Conservation (phyloP, 2,888 invertebrate species). For the Harpagoxenus sublaevis region DNA sequence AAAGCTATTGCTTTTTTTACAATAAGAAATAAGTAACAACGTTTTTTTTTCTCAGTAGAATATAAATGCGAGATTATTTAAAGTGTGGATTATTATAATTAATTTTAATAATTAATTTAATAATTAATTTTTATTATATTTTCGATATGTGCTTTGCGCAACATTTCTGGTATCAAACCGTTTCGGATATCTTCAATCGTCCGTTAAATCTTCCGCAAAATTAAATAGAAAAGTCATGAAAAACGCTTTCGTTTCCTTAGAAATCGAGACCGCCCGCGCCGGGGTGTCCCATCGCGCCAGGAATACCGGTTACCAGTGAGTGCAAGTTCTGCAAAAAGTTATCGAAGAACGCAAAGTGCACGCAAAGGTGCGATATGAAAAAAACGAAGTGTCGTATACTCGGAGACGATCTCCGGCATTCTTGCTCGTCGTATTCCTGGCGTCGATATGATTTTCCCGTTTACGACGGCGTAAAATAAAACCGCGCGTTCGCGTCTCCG, state of each 20-base stretch:
- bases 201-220: not conserved
- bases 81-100: not conserved
- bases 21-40: not conserved
- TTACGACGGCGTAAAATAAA: conserved; percentile 73
- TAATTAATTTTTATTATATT: not conserved
- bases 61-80: not conserved
- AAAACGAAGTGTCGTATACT: conserved; percentile 37
- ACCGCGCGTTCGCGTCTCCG: conserved; percentile 46
- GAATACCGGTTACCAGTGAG: conserved; percentile 49
- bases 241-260: conserved; percentile 24
- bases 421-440: conserved; percentile 50
- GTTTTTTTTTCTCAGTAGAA: not conserved
- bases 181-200: not conserved
- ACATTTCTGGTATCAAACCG: not conserved
- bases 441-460: conserved; percentile 71
- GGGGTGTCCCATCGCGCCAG: not conserved
- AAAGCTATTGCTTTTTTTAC: not conserved
- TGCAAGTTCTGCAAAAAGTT: conserved; percentile 38
- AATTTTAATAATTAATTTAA: too few species aligned
- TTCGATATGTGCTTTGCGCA: not conserved
- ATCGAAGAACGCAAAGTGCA: conserved; percentile 37
- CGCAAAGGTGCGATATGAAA: conserved; percentile 31
- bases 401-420: conserved; percentile 51
- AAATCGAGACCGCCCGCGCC: conserved; percentile 27
- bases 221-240: not conserved